Percentiles rank a stretch among this genome's conserved stretches.
phyloP scores from a whole-genome alignment of 2,113 vertebrate species.

The Seriola quinqueradiata region DNA sequence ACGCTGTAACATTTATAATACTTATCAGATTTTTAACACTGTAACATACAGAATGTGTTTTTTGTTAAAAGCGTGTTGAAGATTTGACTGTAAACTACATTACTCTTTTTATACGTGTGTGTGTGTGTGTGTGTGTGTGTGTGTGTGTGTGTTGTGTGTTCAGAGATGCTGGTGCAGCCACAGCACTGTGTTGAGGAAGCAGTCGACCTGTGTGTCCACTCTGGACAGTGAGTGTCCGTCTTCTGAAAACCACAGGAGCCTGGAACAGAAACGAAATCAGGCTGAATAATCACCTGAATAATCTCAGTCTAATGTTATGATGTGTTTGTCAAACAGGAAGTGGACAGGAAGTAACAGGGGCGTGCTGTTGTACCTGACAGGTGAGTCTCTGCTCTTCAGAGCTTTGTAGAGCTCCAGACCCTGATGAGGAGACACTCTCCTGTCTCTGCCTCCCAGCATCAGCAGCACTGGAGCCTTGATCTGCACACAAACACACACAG shows the following conservation, averaged over 20 bases:
- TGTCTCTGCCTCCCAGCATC: conserved; percentile 86
- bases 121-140: conserved; percentile 1
- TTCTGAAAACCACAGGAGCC: conserved; percentile 88
- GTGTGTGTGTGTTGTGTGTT: conserved; percentile 3
- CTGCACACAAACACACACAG: conserved; percentile 61
- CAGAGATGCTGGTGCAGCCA: conserved; percentile 86
- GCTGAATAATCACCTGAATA: background rate
- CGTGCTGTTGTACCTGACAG: conserved; percentile 74
- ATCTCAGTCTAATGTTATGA: too few relatives aligned
- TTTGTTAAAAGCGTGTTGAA: too few relatives aligned
- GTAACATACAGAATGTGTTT: too few relatives aligned
- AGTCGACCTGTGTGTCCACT: conserved; percentile 81
- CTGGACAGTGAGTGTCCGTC: conserved; percentile 86
- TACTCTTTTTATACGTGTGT: background rate
- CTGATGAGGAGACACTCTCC: conserved; percentile 87
- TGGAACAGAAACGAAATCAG: conserved; percentile 44
- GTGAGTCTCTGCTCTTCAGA: conserved; percentile 84
- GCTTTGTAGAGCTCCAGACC: conserved; percentile 88
- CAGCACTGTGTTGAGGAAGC: conserved; percentile 84
- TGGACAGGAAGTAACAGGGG: background rate
- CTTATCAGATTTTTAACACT: too few relatives aligned
- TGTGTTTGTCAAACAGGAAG: background rate
- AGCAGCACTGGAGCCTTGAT: conserved; percentile 85
- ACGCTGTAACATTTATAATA: too few relatives aligned
- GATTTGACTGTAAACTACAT: too few relatives aligned